Evolutionary conservation across 1,140 invertebrate species (phyloP), one percentile per base, ranked within the genome.

Genomic region (Holotrichia oblita): DNA sequence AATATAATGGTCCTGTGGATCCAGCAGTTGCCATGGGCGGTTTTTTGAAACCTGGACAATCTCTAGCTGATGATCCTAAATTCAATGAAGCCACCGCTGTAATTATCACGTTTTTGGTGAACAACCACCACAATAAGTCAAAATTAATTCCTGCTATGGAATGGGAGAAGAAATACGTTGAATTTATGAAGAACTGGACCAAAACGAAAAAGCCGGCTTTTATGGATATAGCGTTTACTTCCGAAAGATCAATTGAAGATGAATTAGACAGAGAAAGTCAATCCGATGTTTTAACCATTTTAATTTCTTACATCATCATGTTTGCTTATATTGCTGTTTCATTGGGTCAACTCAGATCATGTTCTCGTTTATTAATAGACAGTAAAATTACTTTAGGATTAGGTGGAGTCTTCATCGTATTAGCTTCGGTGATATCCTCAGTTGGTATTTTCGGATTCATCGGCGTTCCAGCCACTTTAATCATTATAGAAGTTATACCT

Each of bases 401-500:
- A 44, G 94, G 94, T 83, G 91, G 89, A 87, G 96, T 99, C 3
- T 81, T 96, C 0, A 98, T 99, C 78, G 98, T 99, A 0, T 86
- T 99, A 24, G 91, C 95, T 0, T 99, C 97, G 2, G 98, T 99
- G 0, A 89, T 92, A 0, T 94, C 94, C 55, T 98, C 97, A 0
- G 92, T 99, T 61, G 98, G 98, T 14, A 87, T 99, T 17, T 99
- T 97, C 87, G 97, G 97, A 4, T 98, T 94, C 84, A 87, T 94
- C 44, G 95, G 95, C 6, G 87, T 99, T n/a, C 92, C 96, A 0
- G 96, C 97, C 0, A 99, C 98, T 0, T 88, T 99, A 6, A 99
- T 99, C 82, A 99, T 99, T 79, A 94, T 99, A 34, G 98, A 99
- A 90, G 95, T 99, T 3, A 97, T 99, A 80, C 98, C 98, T 0